Evolutionary conservation across 2,797 vertebrate species (phyloP), one percentile per base, ranked within the genome.

Genomic region (Novumbra hubbsi): DNA sequence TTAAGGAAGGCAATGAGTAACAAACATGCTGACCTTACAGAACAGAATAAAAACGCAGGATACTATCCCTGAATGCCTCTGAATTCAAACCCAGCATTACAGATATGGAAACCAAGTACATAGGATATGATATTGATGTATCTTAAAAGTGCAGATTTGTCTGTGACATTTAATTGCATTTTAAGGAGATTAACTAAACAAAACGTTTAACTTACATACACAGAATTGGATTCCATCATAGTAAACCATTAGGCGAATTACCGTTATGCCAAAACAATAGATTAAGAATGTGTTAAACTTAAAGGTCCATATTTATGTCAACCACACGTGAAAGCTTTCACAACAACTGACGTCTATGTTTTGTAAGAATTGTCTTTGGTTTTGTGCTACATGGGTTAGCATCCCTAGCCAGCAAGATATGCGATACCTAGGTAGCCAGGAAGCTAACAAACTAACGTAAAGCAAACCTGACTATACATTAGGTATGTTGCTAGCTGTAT

Each of bases 41-140:
- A 68, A 24, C n/a, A 19, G 28, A n/a, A n/a, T n/a, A 50, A 69
- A 28, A 69, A 69, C 49, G 65, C 32, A 28, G 71, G 71, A 72
- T 24, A 48, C 24, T 38, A 60, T 50, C 21, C 41, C 21, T 32
- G 5, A 15, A 17, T 57, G 11, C 50, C 60, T 48, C 48, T 21
- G 67, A 24, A 48, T 48, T 75, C 28, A 24, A 32, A 38, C 50
- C 17, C 5, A 57, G 14, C 30, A 49, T 49, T 27, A 30, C 16
- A 63, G 12, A 17, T 16, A 38, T 65, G 38, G 11, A 55, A 24
- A 65, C 34, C 71, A 34, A 65, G 34, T 34, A 15, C 41, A 8
- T 5, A 19, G 14, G 8, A 27, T 24, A 12, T 12, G 21, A 60
- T 27, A 14, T 60, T 24, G 52, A 8, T 55, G n/a, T 27, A 24